Base-by-base conservation (phyloP, 2,888 invertebrate genomes). In the Andrena marginata region DNA sequence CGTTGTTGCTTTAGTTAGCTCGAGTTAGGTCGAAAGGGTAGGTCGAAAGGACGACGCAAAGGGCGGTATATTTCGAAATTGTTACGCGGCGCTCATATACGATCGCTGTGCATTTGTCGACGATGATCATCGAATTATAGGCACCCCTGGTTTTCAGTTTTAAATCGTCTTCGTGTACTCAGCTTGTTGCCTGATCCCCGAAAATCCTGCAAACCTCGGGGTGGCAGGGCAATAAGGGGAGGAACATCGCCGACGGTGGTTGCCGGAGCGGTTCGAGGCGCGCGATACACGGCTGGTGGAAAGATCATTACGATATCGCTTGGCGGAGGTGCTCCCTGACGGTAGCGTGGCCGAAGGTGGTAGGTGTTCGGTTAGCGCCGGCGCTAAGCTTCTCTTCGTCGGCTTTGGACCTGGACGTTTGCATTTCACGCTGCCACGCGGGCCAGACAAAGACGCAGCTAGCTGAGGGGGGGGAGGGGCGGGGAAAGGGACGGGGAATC, bases 231-330 rank as follows among this genome's bases (percentile, higher is more conserved):
- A 35, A 60, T 51, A 16, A 2, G 23, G 20, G 10, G 20, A 29
- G 16, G 7, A 56, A 26, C 23, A 23, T 26, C 31, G 56, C 62
- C 16, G 48, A 67, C 16, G 62, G 67, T 54, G 54, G 68, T 63
- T 54, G 68, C 23, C 42, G 42, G 42, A 35, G 59, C 54, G 75
- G 69, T 78, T 63, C 74, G 48, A 20, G 76, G 48, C 54, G 60
- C 77, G 80, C 78, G 70, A 67, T 74, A 68, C 82, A 60, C 62
- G 68, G 83, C 59, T 85, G 80, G 65, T 60, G 60, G 71, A 80
- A 79, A 80, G 87, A 90, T 89, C 86, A 89, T 90, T 90, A 90
- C 78, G 85, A 88, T 90, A 85, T 87, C 82, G 72, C 33, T 23
- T 65, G 67, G 51, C 68, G 29, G 62, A 65, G 77, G 31, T 68